Conservation (phyloP, 1,140 invertebrate species). For the Zaprionus lachaisei region DNA sequence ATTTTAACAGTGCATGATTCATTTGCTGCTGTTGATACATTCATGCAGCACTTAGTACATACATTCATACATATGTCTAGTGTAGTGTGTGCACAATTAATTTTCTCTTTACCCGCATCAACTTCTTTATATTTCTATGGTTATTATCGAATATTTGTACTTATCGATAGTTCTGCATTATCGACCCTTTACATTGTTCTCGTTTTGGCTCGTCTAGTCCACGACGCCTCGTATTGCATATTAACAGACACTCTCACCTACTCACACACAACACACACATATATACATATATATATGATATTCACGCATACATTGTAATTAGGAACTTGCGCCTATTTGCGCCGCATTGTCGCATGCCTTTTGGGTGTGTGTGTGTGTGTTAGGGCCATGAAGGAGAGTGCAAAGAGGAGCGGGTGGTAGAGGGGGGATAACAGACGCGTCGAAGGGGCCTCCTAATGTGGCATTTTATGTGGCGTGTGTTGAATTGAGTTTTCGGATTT, state of each 20-base stretch:
- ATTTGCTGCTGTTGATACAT: too few species aligned
- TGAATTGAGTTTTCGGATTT: slow-evolving; percentile 80
- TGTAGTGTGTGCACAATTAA: not conserved
- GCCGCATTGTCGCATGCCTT: not conserved
- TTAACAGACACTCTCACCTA: slow-evolving; percentile 21
- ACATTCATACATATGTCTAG: not conserved
- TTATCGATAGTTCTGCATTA: not conserved
- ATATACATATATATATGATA: too few species aligned
- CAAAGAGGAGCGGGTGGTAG: not conserved
- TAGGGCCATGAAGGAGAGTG: slow-evolving; percentile 10
- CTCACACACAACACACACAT: not conserved
- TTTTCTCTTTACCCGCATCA: not conserved
- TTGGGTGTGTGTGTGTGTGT: slow-evolving; percentile 11
- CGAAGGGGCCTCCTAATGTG: slow-evolving; percentile 60
- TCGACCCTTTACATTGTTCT: slow-evolving; percentile 11
- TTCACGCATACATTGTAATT: slow-evolving; percentile 41
- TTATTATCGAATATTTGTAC: not conserved
- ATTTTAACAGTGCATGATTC: too few species aligned
- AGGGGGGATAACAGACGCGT: slow-evolving; percentile 6
- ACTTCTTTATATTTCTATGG: too few species aligned
- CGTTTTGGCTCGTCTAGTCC: slow-evolving; percentile 50
- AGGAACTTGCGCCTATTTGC: slow-evolving; percentile 67
- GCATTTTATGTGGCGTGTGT: slow-evolving; percentile 79
- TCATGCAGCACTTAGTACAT: not conserved
- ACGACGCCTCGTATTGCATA: slow-evolving; percentile 5